Evolutionary conservation across 2,888 invertebrate genomes (phyloP).

Genomic region (Glyphotaelius pellucidus): DNA sequence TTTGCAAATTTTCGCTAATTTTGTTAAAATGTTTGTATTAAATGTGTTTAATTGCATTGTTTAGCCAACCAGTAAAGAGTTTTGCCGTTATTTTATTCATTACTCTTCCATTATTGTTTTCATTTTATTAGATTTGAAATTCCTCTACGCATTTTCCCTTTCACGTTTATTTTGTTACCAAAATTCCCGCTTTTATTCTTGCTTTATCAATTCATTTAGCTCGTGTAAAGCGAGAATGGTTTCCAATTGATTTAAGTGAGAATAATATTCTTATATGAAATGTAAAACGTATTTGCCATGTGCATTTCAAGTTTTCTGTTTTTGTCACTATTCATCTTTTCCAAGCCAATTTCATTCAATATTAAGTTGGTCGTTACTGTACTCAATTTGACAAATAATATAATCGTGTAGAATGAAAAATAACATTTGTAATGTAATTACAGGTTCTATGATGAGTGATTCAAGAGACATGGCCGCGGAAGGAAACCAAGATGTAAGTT

Average conservation of each 20-base stretch:
- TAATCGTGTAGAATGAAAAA: neutral
- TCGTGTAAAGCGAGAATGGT: neutral
- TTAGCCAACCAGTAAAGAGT: neutral
- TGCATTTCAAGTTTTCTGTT: neutral
- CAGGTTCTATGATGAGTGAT: constrained; percentile 60
- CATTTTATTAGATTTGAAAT: neutral
- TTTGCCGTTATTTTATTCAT: neutral
- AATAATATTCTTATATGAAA: neutral
- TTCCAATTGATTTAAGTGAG: neutral
- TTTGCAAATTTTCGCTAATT: constrained; percentile 10
- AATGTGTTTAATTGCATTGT: neutral
- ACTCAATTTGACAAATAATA: neutral
- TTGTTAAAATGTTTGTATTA: neutral
- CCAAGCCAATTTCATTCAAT: neutral
- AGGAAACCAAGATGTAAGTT: constrained; percentile 64
- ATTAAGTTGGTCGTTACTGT: neutral
- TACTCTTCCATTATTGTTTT: neutral
- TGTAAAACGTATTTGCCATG: neutral
- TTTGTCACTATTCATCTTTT: neutral
- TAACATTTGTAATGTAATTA: constrained; percentile 18
- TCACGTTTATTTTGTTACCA: neutral
- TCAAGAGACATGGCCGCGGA: constrained; percentile 60
- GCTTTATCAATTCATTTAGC: neutral
- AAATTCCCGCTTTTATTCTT: neutral
- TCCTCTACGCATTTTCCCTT: neutral